Evolutionary conservation across 2,888 invertebrate species (phyloP).

Genomic region (Thumatha senex): DNA sequence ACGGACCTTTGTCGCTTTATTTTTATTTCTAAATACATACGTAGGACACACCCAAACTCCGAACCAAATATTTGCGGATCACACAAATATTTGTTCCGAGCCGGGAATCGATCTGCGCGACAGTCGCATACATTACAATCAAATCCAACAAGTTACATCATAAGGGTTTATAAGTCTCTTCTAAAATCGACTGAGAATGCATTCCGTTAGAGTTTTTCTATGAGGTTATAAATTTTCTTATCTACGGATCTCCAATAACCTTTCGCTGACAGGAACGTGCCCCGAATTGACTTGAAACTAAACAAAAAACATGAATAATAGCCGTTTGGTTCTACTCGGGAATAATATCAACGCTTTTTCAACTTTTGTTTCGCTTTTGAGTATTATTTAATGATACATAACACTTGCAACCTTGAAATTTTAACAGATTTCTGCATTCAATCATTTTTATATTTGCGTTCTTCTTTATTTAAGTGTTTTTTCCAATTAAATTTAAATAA

Average conservation of each 20-base stretch:
- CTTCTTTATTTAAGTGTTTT: not conserved
- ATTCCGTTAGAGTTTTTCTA: too few species aligned
- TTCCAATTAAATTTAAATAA: not conserved
- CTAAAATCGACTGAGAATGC: too few species aligned
- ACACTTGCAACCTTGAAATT: not conserved
- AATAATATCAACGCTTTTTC: conserved; percentile 28
- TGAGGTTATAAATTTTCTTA: not conserved
- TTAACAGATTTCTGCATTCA: conserved; percentile 3
- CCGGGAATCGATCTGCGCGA: too few species aligned
- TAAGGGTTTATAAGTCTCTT: too few species aligned
- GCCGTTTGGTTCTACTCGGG: conserved; percentile 9
- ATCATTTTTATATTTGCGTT: not conserved
- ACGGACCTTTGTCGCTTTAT: too few species aligned
- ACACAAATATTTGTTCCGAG: too few species aligned
- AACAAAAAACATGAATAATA: conserved; percentile 38
- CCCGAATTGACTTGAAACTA: conserved; percentile 29
- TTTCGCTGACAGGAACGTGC: conserved; percentile 33
- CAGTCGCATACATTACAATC: too few species aligned
- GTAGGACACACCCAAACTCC: too few species aligned
- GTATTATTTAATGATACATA: conserved; percentile 1
- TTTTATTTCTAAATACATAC: too few species aligned
- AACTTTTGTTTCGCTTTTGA: conserved; percentile 10
- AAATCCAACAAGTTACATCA: too few species aligned
- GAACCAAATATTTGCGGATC: too few species aligned
- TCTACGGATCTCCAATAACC: conserved; percentile 23